These are phyloP conservation scores for Drosophila neotestacea DNA, from an alignment of 2,888 invertebrate species.

Conservation along the genomic window DNA sequence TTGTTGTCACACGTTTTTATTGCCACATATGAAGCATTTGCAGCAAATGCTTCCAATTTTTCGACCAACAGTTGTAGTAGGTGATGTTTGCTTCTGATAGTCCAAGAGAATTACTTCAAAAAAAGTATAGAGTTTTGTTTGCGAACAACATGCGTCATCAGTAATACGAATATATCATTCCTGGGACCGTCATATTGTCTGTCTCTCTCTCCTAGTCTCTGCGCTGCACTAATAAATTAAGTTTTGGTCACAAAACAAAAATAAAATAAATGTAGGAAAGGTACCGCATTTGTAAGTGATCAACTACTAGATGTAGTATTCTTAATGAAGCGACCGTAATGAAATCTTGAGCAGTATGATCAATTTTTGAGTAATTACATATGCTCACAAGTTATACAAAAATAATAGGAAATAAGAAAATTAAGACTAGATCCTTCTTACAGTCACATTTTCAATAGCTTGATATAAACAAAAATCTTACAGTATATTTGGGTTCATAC, in stretches of 20 bases:
- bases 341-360: no score
- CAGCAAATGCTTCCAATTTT: slow-evolving; percentile 61
- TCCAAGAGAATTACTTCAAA: slow-evolving; percentile 31
- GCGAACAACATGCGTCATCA: background rate
- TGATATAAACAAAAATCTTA: no score
- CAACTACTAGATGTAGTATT: no score
- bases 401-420: no score
- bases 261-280: no score
- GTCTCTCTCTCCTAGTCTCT: background rate
- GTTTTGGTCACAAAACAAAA: background rate
- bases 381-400: no score
- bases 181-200: background rate
- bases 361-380: no score
- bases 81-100: slow-evolving; percentile 27
- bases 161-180: background rate
- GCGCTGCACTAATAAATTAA: background rate
- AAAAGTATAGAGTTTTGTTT: background rate
- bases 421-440: no score
- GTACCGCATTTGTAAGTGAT: no score
- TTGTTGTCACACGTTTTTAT: slow-evolving; percentile 69
- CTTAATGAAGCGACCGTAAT: no score
- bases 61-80: slow-evolving; percentile 29
- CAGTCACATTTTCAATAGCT: no score
- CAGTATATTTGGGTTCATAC: no score
- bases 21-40: slow-evolving; percentile 51